Evolutionary conservation across 2,888 invertebrate genomes (phyloP).

Genomic region (Pimpla rufipes): DNA sequence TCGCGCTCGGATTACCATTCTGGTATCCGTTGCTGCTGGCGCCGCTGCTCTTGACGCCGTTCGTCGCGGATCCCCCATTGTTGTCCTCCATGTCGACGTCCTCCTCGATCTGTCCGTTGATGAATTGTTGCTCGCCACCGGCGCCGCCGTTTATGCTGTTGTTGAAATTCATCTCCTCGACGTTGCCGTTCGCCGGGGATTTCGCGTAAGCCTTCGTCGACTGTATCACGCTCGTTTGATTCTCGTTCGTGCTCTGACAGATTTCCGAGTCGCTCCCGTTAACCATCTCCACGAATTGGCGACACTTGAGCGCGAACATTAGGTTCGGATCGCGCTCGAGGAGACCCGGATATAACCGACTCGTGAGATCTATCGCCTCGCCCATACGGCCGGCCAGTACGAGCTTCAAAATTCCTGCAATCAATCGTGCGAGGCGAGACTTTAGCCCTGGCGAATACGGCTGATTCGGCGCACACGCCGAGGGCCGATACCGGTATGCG

Average conservation of each 20-base stretch:
- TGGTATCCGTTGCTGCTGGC: slow-evolving; percentile 87
- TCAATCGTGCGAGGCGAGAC: slow-evolving; percentile 41
- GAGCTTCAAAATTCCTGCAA: slow-evolving; percentile 95
- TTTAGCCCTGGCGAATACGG: neutral
- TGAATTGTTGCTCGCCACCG: slow-evolving; percentile 82
- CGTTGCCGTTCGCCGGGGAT: slow-evolving; percentile 80
- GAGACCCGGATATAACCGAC: slow-evolving; percentile 96
- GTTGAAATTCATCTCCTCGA: slow-evolving; percentile 87
- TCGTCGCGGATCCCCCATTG: slow-evolving; percentile 84
- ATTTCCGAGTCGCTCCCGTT: slow-evolving; percentile 94
- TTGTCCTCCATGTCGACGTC: slow-evolving; percentile 88
- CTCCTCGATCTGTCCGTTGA: slow-evolving; percentile 84
- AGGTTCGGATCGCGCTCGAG: slow-evolving; percentile 96
- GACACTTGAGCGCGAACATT: slow-evolving; percentile 97
- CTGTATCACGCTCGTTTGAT: slow-evolving; percentile 93
- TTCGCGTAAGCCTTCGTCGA: slow-evolving; percentile 88
- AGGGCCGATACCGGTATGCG: too few species aligned
- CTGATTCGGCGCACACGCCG: too few species aligned
- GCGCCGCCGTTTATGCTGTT: slow-evolving; percentile 86
- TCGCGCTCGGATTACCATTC: slow-evolving; percentile 86
- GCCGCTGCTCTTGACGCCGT: slow-evolving; percentile 79
- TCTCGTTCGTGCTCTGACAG: slow-evolving; percentile 78
- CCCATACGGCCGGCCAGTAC: slow-evolving; percentile 97
- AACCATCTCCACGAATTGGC: slow-evolving; percentile 99
- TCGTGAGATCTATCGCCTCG: slow-evolving; percentile 96